Conservation (phyloP, 2,888 invertebrate species). For the Scaeva pyrastri region DNA sequence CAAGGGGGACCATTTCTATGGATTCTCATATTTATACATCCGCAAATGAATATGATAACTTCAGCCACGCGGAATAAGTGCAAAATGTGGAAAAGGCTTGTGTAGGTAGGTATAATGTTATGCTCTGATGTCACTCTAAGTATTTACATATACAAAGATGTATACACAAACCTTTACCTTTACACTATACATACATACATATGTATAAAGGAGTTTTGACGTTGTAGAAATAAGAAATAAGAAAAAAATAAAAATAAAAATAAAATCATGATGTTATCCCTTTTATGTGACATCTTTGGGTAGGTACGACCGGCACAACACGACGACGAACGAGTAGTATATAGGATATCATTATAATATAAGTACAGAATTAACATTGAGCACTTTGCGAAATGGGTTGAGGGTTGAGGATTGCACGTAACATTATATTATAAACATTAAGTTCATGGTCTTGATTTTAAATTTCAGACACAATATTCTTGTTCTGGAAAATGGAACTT, state of each 20-base stretch:
- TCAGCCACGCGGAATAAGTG: conserved; percentile 51
- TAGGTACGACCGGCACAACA: neutral
- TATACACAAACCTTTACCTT: neutral
- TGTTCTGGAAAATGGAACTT: neutral
- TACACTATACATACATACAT: too few relatives aligned
- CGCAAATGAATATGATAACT: conserved; percentile 42
- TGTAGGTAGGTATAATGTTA: conserved; percentile 15
- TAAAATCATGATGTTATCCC: conserved; percentile 1
- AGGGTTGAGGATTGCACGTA: neutral
- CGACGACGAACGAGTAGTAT: too few relatives aligned
- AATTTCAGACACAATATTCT: neutral
- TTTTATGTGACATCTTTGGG: neutral
- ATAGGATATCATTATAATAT: neutral
- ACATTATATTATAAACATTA: neutral
- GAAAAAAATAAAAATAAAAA: neutral
- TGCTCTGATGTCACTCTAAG: conserved; percentile 3
- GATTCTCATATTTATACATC: conserved; percentile 11
- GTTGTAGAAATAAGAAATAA: neutral
- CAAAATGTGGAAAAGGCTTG: conserved; percentile 31
- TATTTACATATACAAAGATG: neutral
- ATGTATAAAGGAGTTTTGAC: conserved; percentile 9
- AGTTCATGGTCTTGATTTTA: conserved; percentile 35
- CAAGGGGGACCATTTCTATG: neutral
- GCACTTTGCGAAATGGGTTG: neutral
- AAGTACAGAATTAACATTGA: conserved; percentile 2